These are phyloP conservation scores for Lynx canadensis DNA, from an alignment of 2,113 vertebrate species.

Conservation along the genomic window DNA sequence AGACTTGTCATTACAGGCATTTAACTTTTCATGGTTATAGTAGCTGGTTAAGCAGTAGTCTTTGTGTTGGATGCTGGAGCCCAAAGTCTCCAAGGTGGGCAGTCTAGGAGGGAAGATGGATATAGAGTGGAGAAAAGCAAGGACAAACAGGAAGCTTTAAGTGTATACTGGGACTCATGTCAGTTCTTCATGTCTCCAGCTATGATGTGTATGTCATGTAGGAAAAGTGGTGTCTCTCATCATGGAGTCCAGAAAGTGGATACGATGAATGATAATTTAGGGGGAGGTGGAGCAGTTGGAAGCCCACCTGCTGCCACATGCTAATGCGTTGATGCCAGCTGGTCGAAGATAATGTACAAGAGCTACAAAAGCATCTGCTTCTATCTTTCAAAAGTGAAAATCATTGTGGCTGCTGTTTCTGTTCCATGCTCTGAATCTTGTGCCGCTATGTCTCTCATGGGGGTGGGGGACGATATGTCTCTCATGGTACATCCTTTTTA, in stretches of 20 bases:
- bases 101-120: not conserved
- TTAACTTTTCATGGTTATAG: not conserved
- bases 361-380: not conserved
- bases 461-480: not conserved
- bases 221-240: not conserved
- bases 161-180: too few relatives aligned
- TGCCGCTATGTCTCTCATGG: not conserved
- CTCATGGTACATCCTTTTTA: not conserved
- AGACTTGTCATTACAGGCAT: not conserved
- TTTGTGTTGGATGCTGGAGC: not conserved
- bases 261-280: not conserved
- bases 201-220: not conserved
- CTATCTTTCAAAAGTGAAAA: not conserved
- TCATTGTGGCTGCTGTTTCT: too few relatives aligned
- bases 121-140: not conserved
- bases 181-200: not conserved
- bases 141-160: not conserved
- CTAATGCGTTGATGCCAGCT: not conserved
- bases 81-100: not conserved
- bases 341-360: not conserved
- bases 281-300: not conserved
- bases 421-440: not conserved
- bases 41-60: not conserved
- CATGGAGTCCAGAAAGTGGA: not conserved
- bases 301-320: not conserved